Conservation (phyloP, 2,888 invertebrate genomes). For the Perizoma affinitatum region DNA sequence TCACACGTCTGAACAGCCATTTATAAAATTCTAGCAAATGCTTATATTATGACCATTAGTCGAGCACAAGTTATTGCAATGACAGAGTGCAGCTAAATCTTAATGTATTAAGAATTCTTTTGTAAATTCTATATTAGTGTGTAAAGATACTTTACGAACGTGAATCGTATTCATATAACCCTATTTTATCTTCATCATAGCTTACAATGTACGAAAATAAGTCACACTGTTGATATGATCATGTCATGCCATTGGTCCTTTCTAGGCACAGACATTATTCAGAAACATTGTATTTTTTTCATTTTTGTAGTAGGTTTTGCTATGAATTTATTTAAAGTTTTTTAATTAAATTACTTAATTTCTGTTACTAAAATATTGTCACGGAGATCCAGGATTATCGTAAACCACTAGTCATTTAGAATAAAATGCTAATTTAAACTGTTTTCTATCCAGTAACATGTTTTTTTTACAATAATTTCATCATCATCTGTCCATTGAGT, state of each 20-base stretch:
- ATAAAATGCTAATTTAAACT: neutral
- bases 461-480: neutral
- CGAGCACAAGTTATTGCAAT: conserved; percentile 8
- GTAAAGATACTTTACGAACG: conserved; percentile 3
- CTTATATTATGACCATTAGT: conserved; percentile 9
- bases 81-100: conserved; percentile 21
- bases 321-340: too few species aligned
- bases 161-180: conserved; percentile 49
- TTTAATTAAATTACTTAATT: neutral
- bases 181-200: conserved; percentile 47
- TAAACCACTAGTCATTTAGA: conserved; percentile 18
- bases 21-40: conserved; percentile 4
- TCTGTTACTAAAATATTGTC: neutral
- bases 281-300: too few species aligned
- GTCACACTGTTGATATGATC: too few species aligned
- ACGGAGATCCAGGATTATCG: conserved; percentile 7
- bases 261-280: too few species aligned
- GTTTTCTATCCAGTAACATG: neutral
- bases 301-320: too few species aligned
- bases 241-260: too few species aligned
- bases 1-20: conserved; percentile 28
- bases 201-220: conserved; percentile 49
- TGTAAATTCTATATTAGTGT: neutral
- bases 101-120: conserved; percentile 6
- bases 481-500: too few species aligned